Percentiles rank a stretch among this genome's conserved stretches.
Evolutionary conservation across 2,888 invertebrate species (phyloP).

Genomic region (Lasioglossum leucozonium): DNA sequence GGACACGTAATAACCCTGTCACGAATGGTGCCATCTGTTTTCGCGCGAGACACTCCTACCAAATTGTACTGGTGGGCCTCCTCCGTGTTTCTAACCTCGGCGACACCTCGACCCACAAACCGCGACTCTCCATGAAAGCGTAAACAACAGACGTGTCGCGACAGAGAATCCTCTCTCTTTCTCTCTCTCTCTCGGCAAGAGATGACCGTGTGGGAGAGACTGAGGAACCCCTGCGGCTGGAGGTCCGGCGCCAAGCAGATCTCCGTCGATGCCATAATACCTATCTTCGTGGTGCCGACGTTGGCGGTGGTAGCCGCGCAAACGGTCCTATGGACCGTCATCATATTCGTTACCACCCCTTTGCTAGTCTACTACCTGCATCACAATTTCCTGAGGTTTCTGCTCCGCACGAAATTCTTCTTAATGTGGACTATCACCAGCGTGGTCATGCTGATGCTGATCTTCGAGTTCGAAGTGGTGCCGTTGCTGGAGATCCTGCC

Average conservation of each 20-base stretch:
- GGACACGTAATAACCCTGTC: not conserved
- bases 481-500: constrained; percentile 89
- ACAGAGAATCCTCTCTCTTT: not conserved
- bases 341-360: constrained; percentile 80
- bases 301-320: constrained; percentile 81
- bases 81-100: constrained; percentile 53
- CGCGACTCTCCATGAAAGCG: constrained; percentile 38
- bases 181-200: constrained; percentile 40
- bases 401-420: constrained; percentile 89
- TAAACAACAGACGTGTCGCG: constrained; percentile 23
- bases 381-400: constrained; percentile 81
- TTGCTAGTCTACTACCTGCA: constrained; percentile 81
- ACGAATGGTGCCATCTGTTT: constrained; percentile 50
- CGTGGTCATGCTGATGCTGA: constrained; percentile 87
- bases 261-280: constrained; percentile 82
- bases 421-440: constrained; percentile 91
- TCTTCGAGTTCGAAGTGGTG: constrained; percentile 90
- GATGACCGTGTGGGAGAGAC: constrained; percentile 77
- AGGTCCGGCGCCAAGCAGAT: constrained; percentile 81
- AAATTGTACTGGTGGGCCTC: constrained; percentile 15
- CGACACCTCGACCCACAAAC: not conserved
- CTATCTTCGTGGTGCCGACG: constrained; percentile 80
- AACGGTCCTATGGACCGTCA: constrained; percentile 77
- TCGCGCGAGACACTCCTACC: constrained; percentile 36
- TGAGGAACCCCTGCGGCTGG: constrained; percentile 77